Evolutionary conservation across 2,113 vertebrate species (phyloP), one percentile per base, ranked within the genome.

Genomic region (Leiothrix lutea): DNA sequence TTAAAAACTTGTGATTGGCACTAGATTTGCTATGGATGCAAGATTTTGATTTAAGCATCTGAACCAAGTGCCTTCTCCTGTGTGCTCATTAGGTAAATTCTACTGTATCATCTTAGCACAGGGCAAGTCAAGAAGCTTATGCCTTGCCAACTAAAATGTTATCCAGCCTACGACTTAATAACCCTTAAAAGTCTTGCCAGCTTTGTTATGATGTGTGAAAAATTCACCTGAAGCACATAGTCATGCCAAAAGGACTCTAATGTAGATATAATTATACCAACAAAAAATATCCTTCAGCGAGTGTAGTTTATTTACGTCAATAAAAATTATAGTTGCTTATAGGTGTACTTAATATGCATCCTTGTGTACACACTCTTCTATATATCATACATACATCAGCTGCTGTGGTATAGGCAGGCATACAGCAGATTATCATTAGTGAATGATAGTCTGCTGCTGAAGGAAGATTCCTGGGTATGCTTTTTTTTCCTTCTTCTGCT

Each of bases 161-260:
- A 93, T 64, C 67, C 60, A 92, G 48, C 60, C 81, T 78, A 89
- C 5, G 0, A 92, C 69, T 94, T 90, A 88, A 70, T 86, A 90
- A 81, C 65, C 48, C 65, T 91, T 89, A 79, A 86, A 95, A 86
- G 83, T 79, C 83, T 64, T 95, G 80, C 94, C 92, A 94, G 57
- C 61, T 90, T 80, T 80, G 54, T 89, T 96, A 56, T 86, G 83
- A 89, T 94, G 91, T 94, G 95, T 91, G 92, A 95, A 97, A 92
- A 94, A 89, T 64, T 90, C 64, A 96, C 80, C 91, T 94, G 92
- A 96, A 97, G 83, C 86, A 81, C 47, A 51, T 3, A 89, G 48
- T 45, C 69, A 57, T 71, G 77, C 83, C 91, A 94, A 90, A 92
- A 94, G 40, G 15, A 42, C 74, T 91, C 65, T 67, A 67, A 74